Conservation (phyloP, 1,140 invertebrate genomes). For the Metaphire vulgaris region DNA sequence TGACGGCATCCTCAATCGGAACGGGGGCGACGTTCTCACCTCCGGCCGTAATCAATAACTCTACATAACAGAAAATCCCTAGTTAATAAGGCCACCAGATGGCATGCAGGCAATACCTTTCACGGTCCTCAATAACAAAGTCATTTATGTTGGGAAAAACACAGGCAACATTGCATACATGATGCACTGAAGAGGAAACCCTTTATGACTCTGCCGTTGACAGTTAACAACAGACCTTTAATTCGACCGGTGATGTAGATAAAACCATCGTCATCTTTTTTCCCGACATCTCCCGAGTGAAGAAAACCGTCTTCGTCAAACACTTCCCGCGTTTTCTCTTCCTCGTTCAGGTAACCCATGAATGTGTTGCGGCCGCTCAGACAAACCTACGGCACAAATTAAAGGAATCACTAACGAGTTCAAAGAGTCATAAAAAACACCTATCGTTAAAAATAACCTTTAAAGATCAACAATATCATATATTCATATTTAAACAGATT, state of each 20-base stretch:
- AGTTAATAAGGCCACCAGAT: neutral
- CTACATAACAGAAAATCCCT: conserved; percentile 51
- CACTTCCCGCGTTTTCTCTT: conserved; percentile 66
- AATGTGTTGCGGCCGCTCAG: conserved; percentile 72
- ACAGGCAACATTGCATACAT: conserved; percentile 6
- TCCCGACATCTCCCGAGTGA: conserved; percentile 75
- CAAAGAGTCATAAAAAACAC: too few species aligned
- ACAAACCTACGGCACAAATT: conserved; percentile 60
- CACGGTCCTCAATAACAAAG: too few species aligned
- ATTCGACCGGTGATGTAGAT: conserved; percentile 74
- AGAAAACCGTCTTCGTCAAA: conserved; percentile 72
- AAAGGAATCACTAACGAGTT: too few species aligned
- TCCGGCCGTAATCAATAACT: conserved; percentile 82
- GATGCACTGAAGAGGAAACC: neutral
- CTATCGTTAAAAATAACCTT: too few species aligned
- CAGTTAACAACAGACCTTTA: conserved; percentile 61
- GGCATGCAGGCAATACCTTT: too few species aligned
- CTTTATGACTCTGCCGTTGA: too few species aligned
- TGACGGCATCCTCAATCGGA: conserved; percentile 73
- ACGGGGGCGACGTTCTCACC: conserved; percentile 86
- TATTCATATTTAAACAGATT: too few species aligned
- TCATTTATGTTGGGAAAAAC: too few species aligned
- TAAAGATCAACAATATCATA: too few species aligned
- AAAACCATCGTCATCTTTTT: conserved; percentile 65
- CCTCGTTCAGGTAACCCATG: conserved; percentile 80